phyloP scores from a whole-genome alignment of 2,888 invertebrate genomes.

The Idaea aversata region DNA sequence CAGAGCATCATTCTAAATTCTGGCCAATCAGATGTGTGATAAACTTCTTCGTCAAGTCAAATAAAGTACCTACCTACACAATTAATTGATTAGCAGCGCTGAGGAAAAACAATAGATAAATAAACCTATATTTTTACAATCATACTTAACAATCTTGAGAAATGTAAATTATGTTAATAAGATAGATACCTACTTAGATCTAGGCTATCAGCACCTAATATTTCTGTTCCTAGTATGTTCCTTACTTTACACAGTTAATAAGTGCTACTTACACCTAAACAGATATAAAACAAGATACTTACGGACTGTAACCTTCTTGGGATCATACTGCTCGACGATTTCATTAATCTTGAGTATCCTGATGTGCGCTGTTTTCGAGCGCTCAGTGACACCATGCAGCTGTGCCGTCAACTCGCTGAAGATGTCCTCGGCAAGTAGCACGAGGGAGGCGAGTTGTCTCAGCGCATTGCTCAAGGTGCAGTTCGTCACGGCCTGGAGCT shows the following conservation, averaged over 20 bases:
- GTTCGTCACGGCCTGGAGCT: constrained; percentile 93
- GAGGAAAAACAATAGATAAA: too few species aligned
- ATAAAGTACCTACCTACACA: too few species aligned
- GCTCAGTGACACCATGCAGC: constrained; percentile 86
- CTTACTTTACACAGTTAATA: background rate
- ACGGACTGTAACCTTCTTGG: constrained; percentile 96
- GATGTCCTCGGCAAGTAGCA: constrained; percentile 91
- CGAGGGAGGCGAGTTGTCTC: constrained; percentile 91
- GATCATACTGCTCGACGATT: constrained; percentile 87
- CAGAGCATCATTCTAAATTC: constrained; percentile 22
- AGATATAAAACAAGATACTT: constrained; percentile 78
- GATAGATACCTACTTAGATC: too few species aligned
- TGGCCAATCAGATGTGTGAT: constrained; percentile 7
- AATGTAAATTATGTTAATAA: background rate
- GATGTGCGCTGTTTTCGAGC: constrained; percentile 85
- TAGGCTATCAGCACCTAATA: too few species aligned
- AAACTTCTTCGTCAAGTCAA: too few species aligned
- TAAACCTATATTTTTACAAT: background rate
- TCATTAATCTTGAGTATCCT: constrained; percentile 86
- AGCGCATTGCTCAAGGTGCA: constrained; percentile 91
- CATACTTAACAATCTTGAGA: background rate
- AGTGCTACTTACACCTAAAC: background rate
- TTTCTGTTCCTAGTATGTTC: background rate
- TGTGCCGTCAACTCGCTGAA: constrained; percentile 90
- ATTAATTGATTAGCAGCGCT: too few species aligned